Evolutionary conservation across 2,888 invertebrate species (phyloP), one percentile per base, ranked within the genome.

Genomic region (Eubasilissa splendida): DNA sequence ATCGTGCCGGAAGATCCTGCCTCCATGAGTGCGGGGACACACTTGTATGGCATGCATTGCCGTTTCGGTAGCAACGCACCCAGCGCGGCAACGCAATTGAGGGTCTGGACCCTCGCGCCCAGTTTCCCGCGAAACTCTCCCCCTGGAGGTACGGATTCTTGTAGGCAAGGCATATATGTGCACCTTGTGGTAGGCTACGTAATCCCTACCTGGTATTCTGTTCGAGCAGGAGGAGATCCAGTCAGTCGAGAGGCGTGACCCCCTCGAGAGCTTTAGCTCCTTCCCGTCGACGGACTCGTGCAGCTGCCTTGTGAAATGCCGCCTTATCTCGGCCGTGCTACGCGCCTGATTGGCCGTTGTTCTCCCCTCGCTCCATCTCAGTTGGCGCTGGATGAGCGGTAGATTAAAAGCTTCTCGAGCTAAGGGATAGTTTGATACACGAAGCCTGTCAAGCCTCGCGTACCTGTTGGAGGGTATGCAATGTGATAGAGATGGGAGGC

Each of bases 1-100:
- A 50, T 87, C 83, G 59, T 88, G 87, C 9, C 87, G 84, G 60
- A 84, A 31, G 0, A 87, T 84, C 3, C 86, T 82, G 5, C 85
- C 87, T 54, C 86, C 87, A 82, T 87, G 87, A 1, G 87, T 87
- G 56, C 86, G 68, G 63, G 82, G 82, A 82, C 87, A 87, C 42
- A 77, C 77, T 75, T 88, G 87, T 59, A 87, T 84, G 14, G 85
- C 79, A 73, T 86, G 86, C 0, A 85, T 85, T 0, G 85, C 83
- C 0, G 86, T 86, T 77, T 87, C 86, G 1, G 82, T 80, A 0
- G 59, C 71, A 0, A 14, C 33, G 79, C 86, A 87, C 0, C 85
- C 86, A 0, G 85, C 85, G 2, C 86, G 82, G 78, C 86, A 86
- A 54, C 71, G 70, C 33, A 75, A 76, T 54, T 73, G 76, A 80